Conservation (phyloP, 2,797 vertebrate genomes). For the Enteromius unitaeniatus region DNA sequence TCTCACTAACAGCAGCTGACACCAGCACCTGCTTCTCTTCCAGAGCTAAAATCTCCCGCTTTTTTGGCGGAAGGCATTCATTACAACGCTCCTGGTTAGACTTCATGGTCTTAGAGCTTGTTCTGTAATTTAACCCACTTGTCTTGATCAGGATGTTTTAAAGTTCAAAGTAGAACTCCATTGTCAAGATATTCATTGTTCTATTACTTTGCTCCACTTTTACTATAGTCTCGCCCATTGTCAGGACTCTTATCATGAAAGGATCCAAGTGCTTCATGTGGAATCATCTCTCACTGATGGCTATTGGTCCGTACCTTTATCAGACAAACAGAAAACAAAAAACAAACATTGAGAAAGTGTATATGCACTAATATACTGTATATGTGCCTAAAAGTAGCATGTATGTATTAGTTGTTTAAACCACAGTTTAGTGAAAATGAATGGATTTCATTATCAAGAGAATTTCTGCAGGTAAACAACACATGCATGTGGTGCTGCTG, state of each 20-base stretch:
- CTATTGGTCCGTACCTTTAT: conserved; percentile 73
- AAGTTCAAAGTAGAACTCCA: conserved; percentile 2
- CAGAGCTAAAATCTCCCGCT: conserved; percentile 93
- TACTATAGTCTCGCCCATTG: conserved; percentile 58
- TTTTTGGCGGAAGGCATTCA: conserved; percentile 98
- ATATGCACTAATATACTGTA: not conserved
- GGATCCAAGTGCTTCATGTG: conserved; percentile 93
- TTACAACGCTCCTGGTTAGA: conserved; percentile 98
- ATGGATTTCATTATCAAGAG: not conserved
- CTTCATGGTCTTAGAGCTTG: conserved; percentile 84
- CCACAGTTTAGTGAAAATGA: not conserved
- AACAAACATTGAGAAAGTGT: not conserved
- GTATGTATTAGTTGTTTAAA: not conserved
- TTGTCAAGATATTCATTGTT: conserved; percentile 38
- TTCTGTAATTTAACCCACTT: conserved; percentile 39
- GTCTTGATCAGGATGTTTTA: conserved; percentile 46
- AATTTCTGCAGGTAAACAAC: not conserved
- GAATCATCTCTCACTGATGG: conserved; percentile 92
- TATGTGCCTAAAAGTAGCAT: not conserved
- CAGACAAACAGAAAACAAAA: conserved; percentile 58
- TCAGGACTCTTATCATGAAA: conserved; percentile 70
- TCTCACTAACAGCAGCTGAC: conserved; percentile 77
- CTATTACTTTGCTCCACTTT: conserved; percentile 40
- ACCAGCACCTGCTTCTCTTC: conserved; percentile 88
- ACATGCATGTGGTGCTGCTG: not conserved